Base-by-base conservation (phyloP, 2,113 vertebrate genomes). In the Carlito syrichta region DNA sequence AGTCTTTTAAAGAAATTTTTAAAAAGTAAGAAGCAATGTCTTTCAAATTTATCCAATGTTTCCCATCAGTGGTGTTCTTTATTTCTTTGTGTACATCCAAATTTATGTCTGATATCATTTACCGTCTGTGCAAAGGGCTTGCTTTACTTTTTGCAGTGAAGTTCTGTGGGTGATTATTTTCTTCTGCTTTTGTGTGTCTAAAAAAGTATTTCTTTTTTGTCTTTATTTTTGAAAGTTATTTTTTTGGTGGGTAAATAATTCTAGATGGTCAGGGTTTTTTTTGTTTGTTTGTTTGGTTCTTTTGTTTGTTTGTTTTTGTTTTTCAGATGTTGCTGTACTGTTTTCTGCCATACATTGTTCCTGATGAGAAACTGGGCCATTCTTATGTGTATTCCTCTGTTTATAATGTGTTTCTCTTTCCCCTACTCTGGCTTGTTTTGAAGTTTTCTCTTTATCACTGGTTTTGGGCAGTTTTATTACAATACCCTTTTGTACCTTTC, bases 21-120 rank as follows among this genome's bases (percentile, higher is more conserved):
- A 3, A 48, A 25, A 8, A n/a, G n/a, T 50, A 32, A 52, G 40
- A 81, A 30, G 66, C 40, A 5, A 25, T 25, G 27, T 27, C 1
- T 68, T 60, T 40, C 19, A 10, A 27, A 22, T 43, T 23, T 56
- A 8, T 5, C 50, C 50, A 35, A 10, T 27, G 9, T 19, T 56
- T 45, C 5, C 52, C 56, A 16, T 40, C 20, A 30, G 58, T 1
- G 16, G 2, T 0, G 27, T 11, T 16, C 30, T 20, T 20, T 0
- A 0, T 52, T 48, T 27, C 56, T 77, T 52, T 7, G 22, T 3
- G 12, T 2, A 20, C 0, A 19, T 2, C 60, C 56, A 14, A 0
- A 22, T 22, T 63, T 76, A 58, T 45, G 4, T 56, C 74, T 78
- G 40, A 16, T 62, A 35, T 35, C 35, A 30, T 48, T 62, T 60